phyloP scores from a whole-genome alignment of 2,113 vertebrate species.

The Pseudopodoces humilis region DNA sequence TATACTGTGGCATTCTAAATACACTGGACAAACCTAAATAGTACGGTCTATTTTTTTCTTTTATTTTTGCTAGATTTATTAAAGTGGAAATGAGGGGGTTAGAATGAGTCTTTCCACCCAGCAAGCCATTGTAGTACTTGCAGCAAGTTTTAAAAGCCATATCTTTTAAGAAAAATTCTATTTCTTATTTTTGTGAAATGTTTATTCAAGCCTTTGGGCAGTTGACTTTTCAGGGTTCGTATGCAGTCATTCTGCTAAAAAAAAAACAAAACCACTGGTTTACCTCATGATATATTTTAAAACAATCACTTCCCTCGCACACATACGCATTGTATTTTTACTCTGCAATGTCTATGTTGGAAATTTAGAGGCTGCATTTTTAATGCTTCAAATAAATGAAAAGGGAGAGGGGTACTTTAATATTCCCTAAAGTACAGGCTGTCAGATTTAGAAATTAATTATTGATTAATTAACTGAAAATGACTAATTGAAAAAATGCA shows the following conservation, averaged over 20 bases:
- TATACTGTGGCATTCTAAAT: not conserved
- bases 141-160: not conserved
- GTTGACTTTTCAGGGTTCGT: not conserved
- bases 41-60: not conserved
- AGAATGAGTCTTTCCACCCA: not conserved
- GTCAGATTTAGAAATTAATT: not conserved
- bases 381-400: not conserved
- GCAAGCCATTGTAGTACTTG: not conserved
- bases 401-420: not conserved
- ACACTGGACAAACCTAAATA: not conserved
- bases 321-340: not conserved
- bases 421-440: not conserved
- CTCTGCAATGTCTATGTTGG: not conserved
- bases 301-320: not conserved
- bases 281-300: not conserved
- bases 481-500: not conserved
- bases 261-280: not conserved
- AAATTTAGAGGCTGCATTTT: not conserved
- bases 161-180: not conserved
- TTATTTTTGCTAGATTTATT: not conserved
- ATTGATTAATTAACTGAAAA: not conserved
- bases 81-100: not conserved
- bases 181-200: not conserved
- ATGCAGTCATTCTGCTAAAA: not conserved
- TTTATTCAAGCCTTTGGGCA: not conserved